phyloP scores from a whole-genome alignment of 2,888 invertebrate species.

The Lasioglossum villosulum region DNA sequence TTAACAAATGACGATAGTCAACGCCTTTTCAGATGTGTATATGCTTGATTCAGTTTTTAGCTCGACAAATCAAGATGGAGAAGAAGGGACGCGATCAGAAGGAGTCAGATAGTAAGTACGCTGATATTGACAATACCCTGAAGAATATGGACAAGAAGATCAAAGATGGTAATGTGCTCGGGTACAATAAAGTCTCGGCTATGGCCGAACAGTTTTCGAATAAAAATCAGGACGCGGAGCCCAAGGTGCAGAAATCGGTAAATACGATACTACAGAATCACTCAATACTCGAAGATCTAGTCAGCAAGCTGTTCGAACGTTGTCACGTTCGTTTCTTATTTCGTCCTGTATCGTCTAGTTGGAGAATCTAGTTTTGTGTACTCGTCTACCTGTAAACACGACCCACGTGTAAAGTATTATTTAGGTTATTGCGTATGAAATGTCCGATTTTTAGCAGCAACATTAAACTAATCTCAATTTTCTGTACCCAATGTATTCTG shows the following conservation, averaged over 20 bases:
- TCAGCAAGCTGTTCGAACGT: slow-evolving; percentile 46
- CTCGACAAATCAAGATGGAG: slow-evolving; percentile 90
- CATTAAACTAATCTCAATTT: no score
- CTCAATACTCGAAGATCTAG: slow-evolving; percentile 57
- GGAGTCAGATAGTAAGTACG: slow-evolving; percentile 88
- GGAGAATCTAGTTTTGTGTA: slow-evolving; percentile 17
- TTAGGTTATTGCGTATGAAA: no score
- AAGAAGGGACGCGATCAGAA: slow-evolving; percentile 87
- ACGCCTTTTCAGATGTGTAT: slow-evolving; percentile 77
- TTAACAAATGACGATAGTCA: slow-evolving; percentile 29
- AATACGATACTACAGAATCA: slow-evolving; percentile 79
- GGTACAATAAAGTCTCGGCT: slow-evolving; percentile 92
- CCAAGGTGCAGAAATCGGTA: slow-evolving; percentile 86
- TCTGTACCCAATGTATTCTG: no score
- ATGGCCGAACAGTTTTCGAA: slow-evolving; percentile 92
- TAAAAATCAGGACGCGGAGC: slow-evolving; percentile 86
- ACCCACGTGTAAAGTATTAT: not conserved
- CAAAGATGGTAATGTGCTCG: slow-evolving; percentile 91
- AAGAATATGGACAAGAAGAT: slow-evolving; percentile 90
- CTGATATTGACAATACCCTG: slow-evolving; percentile 90
- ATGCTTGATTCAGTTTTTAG: slow-evolving; percentile 86
- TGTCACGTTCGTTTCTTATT: slow-evolving; percentile 31
- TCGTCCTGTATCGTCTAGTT: slow-evolving; percentile 5
- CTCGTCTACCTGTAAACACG: slow-evolving; percentile 14
- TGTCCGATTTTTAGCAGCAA: no score